Conservation (phyloP, 2,797 vertebrate species). For the Podarcis siculus region DNA sequence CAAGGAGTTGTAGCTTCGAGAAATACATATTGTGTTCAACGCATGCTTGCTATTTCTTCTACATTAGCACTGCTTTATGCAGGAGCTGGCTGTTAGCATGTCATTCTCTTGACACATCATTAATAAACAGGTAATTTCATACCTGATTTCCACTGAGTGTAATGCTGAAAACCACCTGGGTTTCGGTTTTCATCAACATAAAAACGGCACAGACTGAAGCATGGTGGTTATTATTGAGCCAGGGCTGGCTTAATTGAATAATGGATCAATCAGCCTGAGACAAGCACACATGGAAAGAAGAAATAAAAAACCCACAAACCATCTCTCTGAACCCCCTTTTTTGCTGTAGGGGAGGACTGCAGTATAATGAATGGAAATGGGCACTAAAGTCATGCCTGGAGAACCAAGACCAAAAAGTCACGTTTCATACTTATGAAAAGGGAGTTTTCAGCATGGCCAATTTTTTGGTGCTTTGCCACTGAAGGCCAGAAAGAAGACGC, state of each 20-base stretch:
- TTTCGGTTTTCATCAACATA: conserved; percentile 71
- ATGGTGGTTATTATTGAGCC: conserved; percentile 53
- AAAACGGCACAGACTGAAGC: conserved; percentile 51
- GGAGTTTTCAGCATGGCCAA: not conserved
- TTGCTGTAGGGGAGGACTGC: not conserved
- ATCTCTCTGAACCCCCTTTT: fast-evolving
- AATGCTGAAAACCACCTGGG: conserved; percentile 81
- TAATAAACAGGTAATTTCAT: conserved; percentile 82
- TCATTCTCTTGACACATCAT: conserved; percentile 77
- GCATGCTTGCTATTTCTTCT: conserved; percentile 74
- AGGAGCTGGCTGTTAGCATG: conserved; percentile 66
- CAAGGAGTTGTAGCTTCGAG: conserved; percentile 54
- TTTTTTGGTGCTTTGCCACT: not conserved
- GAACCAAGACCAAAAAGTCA: not conserved
- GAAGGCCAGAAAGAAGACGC: not conserved
- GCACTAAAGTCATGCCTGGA: not conserved
- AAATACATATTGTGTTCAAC: conserved; percentile 62
- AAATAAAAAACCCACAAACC: conserved; percentile 29
- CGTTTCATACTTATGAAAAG: not conserved
- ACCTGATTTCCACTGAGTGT: conserved; percentile 79
- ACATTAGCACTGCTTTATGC: conserved; percentile 63
- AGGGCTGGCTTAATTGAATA: conserved; percentile 64
- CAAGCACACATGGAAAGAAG: conserved; percentile 47
- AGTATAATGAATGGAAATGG: not conserved
- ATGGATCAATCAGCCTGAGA: conserved; percentile 61